These are phyloP conservation scores for Exaiptasia diaphana DNA, from an alignment of 64 coral and sea anemone genomes.

Conservation along the genomic window DNA sequence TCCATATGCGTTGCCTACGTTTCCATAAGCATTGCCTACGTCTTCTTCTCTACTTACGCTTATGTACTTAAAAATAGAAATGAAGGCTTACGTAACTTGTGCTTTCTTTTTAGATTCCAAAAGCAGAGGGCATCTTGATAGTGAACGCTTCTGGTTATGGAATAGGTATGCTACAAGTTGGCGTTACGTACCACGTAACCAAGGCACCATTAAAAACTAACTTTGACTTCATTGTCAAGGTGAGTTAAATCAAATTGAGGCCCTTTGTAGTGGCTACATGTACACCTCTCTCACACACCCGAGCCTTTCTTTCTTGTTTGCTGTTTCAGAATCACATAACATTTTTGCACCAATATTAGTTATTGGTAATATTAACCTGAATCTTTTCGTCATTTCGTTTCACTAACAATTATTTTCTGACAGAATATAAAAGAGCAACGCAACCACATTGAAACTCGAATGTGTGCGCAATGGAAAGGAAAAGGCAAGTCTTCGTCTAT, in stretches of 20 bases:
- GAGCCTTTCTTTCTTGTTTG: not conserved
- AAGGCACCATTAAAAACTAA: conserved; percentile 50
- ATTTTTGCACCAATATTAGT: not conserved
- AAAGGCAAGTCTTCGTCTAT: conserved; percentile 56
- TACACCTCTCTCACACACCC: not conserved
- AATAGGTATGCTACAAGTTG: conserved; percentile 46
- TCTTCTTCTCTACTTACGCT: too few species aligned
- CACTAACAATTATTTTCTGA: not conserved
- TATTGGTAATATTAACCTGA: not conserved
- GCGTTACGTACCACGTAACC: conserved; percentile 81
- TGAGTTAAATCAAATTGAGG: not conserved
- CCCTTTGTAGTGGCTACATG: not conserved
- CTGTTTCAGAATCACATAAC: not conserved
- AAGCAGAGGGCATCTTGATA: conserved; percentile 20
- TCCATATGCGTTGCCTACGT: too few species aligned
- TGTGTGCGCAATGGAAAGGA: conserved; percentile 71
- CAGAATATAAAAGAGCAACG: conserved; percentile 28
- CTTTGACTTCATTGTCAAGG: conserved; percentile 53
- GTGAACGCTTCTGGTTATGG: not conserved
- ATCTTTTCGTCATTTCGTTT: not conserved
- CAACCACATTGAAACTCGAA: conserved; percentile 38
- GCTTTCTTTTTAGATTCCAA: conserved; percentile 14
- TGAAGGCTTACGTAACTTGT: not conserved
- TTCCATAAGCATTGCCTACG: too few species aligned
- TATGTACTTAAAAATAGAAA: not conserved